A percentile compares a stretch with the other conserved stretches of the same genome.
Evolutionary conservation across 2,797 vertebrate genomes (phyloP).

Genomic region (Orestias chungarensis): DNA sequence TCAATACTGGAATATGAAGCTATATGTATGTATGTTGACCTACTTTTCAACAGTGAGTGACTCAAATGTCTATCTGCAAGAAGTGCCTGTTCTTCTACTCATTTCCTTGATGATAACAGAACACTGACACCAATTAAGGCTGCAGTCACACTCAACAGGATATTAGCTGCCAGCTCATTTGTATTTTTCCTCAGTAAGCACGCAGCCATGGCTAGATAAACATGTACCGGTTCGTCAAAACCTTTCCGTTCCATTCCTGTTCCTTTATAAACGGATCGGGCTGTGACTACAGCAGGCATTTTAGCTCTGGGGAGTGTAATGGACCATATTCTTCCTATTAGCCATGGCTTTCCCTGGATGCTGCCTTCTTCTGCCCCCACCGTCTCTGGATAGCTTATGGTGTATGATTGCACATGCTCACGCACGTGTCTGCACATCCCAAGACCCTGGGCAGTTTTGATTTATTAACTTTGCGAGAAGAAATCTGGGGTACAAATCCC

Average conservation of each 20-base stretch:
- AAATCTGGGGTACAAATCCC: conserved; percentile 37
- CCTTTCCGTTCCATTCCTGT: conserved; percentile 26
- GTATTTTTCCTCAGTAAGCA: conserved; percentile 52
- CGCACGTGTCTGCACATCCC: conserved; percentile 42
- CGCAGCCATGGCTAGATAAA: conserved; percentile 62
- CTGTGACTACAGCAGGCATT: conserved; percentile 51
- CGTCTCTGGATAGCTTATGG: conserved; percentile 17
- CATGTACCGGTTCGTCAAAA: conserved; percentile 49
- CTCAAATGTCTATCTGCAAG: conserved; percentile 21
- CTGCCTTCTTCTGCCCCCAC: conserved; percentile 36
- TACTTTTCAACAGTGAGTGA: conserved; percentile 16
- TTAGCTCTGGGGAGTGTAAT: conserved; percentile 54
- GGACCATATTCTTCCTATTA: conserved; percentile 65
- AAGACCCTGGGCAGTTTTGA: conserved; percentile 34
- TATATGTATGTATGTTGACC: background rate
- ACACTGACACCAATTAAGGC: conserved; percentile 38
- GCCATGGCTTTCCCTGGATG: conserved; percentile 46
- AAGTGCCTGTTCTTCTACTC: conserved; percentile 10
- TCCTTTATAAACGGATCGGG: conserved; percentile 45
- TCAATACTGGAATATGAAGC: background rate
- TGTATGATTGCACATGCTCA: conserved; percentile 49
- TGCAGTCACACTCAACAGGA: conserved; percentile 35
- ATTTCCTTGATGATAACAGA: conserved; percentile 38
- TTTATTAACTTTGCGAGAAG: conserved; percentile 22
- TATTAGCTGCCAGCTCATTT: conserved; percentile 43